phyloP scores from a whole-genome alignment of 2,888 invertebrate species.

The Diloba caeruleocephala region DNA sequence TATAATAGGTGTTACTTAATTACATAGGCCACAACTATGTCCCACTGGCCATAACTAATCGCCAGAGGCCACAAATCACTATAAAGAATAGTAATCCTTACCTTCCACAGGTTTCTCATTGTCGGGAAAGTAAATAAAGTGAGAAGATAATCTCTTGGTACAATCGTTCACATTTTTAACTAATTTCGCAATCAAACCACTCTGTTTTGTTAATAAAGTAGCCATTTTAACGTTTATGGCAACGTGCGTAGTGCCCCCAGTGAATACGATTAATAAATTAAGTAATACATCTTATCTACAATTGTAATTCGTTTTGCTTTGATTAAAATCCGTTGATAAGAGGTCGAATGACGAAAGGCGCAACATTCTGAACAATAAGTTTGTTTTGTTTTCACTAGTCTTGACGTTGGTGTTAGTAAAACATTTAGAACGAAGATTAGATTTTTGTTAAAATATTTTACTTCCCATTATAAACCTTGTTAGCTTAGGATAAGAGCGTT shows the following conservation, averaged over 20 bases:
- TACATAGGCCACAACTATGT: neutral
- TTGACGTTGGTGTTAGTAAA: constrained; percentile 22
- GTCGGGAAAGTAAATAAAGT: constrained; percentile 91
- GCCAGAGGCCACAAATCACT: neutral
- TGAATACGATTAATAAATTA: constrained; percentile 63
- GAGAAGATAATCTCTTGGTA: constrained; percentile 81
- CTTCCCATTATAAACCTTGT: constrained; percentile 26
- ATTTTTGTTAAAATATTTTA: constrained; percentile 5
- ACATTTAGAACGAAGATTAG: constrained; percentile 1
- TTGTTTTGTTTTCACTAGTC: constrained; percentile 44
- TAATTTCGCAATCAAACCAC: constrained; percentile 65
- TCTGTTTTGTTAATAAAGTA: constrained; percentile 67
- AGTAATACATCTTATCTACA: constrained; percentile 82
- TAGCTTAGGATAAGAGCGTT: neutral
- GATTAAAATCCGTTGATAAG: constrained; percentile 70
- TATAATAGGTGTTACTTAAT: neutral
- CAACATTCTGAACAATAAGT: no score
- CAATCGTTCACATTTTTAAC: constrained; percentile 72
- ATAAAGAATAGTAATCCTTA: constrained; percentile 67
- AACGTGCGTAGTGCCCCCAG: constrained; percentile 39
- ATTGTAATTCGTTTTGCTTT: constrained; percentile 78
- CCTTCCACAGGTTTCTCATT: constrained; percentile 84
- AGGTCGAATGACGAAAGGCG: constrained; percentile 54
- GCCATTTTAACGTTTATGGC: constrained; percentile 66
- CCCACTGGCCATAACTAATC: no score